Evolutionary conservation across 2,888 invertebrate species (phyloP), one percentile per base, ranked within the genome.

Genomic region (Cosmia pyralina): DNA sequence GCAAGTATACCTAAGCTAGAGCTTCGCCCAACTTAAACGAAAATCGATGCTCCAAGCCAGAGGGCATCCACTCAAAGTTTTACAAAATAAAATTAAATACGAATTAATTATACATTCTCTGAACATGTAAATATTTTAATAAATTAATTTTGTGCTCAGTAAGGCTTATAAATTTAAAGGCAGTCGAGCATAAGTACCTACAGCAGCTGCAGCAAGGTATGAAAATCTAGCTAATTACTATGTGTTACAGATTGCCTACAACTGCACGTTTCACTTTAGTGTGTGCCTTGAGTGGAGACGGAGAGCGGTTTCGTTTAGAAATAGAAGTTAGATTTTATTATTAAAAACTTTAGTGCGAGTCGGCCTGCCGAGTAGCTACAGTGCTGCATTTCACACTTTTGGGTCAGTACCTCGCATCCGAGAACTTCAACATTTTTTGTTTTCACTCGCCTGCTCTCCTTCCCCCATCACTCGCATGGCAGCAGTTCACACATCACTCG

Each of bases 141-240:
- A 64, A 75, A 66, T 53, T 59, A 22, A 69, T 22, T n/a, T 60
- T 34, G 28, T 60, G 50, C 60, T 55, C 79, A 62, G 58, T 28
- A 38, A 44, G n/a, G 67, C 34, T 72, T 62, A 53, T 63, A 63
- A 82, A 73, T 66, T 72, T 60, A 53, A 63, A 67, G 64, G 52
- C 17, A 48, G 55, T 68, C 73, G 48, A 53, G 63, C 46, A 63
- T 70, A 69, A 78, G 19, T 76, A 67, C n/a, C n/a, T n/a, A n/a
- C 41, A 71, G 62, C 80, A 69, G 72, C 67, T 82, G 78, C 74
- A 77, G 68, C 76, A 70, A 75, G 66, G 84, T 87, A 88, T 87
- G 82, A 86, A 90, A 89, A 90, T 87, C 82, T 82, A 77, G 86
- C 89, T 92, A 92, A 92, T 92, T 91, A 91, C 87, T 71, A 76